These are phyloP conservation scores for Nothoprocta pentlandii DNA, from an alignment of 2,113 vertebrate species.

Conservation along the genomic window DNA sequence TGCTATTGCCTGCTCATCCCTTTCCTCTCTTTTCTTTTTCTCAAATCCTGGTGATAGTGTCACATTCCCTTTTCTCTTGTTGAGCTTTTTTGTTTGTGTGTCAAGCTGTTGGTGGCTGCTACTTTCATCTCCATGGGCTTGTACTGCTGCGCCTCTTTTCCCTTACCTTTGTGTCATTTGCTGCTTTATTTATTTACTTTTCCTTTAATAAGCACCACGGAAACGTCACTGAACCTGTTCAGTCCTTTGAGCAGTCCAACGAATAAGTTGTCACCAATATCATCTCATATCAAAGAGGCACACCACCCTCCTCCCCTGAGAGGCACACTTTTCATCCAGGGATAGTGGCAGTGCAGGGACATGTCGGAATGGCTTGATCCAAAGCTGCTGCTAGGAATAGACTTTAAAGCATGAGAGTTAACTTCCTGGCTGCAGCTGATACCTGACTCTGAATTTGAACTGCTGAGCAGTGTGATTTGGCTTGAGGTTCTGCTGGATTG, in stretches of 20 bases:
- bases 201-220: conserved; percentile 49
- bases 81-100: neutral
- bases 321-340: conserved; percentile 28
- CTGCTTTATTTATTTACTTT: conserved; percentile 8
- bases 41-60: neutral
- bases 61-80: neutral
- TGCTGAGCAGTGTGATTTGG: neutral
- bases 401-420: neutral
- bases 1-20: neutral
- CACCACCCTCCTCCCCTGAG: conserved; percentile 55
- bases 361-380: conserved; percentile 12
- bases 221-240: conserved; percentile 45
- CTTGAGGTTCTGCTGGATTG: neutral
- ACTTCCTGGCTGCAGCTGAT: neutral
- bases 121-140: neutral
- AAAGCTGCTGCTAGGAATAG: neutral
- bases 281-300: conserved; percentile 67
- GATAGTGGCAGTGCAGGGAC: neutral
- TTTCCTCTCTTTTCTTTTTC: neutral
- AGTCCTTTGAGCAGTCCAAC: conserved; percentile 43
- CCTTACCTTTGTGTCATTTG: neutral
- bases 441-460: accelerated
- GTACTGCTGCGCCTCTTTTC: neutral
- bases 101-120: neutral
- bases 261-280: conserved; percentile 68